Percentiles rank a stretch among this genome's conserved stretches.
phyloP scores from a whole-genome alignment of 2,113 vertebrate species.

The Chunga burmeisteri region DNA sequence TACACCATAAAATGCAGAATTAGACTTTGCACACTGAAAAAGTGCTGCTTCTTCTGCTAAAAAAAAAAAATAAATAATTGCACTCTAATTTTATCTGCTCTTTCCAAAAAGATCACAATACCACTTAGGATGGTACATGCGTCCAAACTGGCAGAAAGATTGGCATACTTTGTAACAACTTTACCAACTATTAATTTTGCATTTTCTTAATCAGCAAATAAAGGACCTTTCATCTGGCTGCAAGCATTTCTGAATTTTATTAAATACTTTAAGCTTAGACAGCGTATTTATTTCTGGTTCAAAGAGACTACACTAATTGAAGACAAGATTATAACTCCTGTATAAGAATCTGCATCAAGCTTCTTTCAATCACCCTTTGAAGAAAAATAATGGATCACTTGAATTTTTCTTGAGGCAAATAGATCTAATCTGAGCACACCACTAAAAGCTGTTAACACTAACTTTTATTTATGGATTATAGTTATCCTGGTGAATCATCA shows the following conservation, averaged over 20 bases:
- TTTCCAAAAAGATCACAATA: background rate
- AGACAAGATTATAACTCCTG: background rate
- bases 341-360: constrained; percentile 4
- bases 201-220: constrained; percentile 35
- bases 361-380: background rate
- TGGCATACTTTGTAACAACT: background rate
- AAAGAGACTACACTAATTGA: constrained; percentile 34
- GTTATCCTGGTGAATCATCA: constrained; percentile 9
- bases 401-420: constrained; percentile 37
- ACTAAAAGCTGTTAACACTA: background rate
- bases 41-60: background rate
- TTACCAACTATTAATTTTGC: background rate
- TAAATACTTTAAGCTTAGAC: constrained; percentile 31
- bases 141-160: background rate
- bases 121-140: background rate
- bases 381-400: constrained; percentile 5
- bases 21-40: background rate
- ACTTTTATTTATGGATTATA: background rate
- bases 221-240: constrained; percentile 44
- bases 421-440: constrained; percentile 24
- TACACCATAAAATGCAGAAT: background rate
- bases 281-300: constrained; percentile 36
- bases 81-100: background rate
- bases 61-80: background rate
- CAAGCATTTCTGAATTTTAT: constrained; percentile 6